phyloP scores from a whole-genome alignment of 2,888 invertebrate species.

The Pammene aurita region DNA sequence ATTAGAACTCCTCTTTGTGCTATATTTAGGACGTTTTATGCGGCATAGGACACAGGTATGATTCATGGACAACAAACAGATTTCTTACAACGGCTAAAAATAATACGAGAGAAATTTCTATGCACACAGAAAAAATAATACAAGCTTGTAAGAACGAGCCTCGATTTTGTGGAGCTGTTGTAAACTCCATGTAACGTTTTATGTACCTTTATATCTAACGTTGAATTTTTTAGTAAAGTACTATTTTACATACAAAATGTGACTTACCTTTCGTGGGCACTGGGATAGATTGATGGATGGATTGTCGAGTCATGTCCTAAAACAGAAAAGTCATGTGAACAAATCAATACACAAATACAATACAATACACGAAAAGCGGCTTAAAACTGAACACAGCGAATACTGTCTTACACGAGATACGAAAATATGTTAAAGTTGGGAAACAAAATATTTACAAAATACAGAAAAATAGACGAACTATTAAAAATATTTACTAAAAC shows the following conservation, averaged over 20 bases:
- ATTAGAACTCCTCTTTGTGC: conserved; percentile 39
- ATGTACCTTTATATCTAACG: too few species aligned
- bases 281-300: conserved; percentile 81
- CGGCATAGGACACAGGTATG: conserved; percentile 47
- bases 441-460: conserved; percentile 34
- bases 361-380: conserved; percentile 44
- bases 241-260: conserved; percentile 28
- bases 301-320: conserved; percentile 83
- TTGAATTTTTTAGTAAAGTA: not conserved
- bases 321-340: conserved; percentile 60
- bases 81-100: conserved; percentile 30
- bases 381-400: conserved; percentile 24
- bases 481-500: conserved; percentile 27
- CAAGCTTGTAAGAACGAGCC: too few species aligned
- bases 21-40: conserved; percentile 29
- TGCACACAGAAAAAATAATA: too few species aligned
- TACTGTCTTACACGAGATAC: conserved; percentile 21
- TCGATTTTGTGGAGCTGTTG: not conserved
- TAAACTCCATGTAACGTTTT: too few species aligned
- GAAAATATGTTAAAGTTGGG: conserved; percentile 11
- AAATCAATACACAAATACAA: conserved; percentile 35
- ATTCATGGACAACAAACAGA: conserved; percentile 55
- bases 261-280: conserved; percentile 80
- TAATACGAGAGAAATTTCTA: conserved; percentile 17
- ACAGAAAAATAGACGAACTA: conserved; percentile 17